These are phyloP conservation scores for Panthera leo DNA, from an alignment of 2,113 vertebrate species.

Conservation along the genomic window DNA sequence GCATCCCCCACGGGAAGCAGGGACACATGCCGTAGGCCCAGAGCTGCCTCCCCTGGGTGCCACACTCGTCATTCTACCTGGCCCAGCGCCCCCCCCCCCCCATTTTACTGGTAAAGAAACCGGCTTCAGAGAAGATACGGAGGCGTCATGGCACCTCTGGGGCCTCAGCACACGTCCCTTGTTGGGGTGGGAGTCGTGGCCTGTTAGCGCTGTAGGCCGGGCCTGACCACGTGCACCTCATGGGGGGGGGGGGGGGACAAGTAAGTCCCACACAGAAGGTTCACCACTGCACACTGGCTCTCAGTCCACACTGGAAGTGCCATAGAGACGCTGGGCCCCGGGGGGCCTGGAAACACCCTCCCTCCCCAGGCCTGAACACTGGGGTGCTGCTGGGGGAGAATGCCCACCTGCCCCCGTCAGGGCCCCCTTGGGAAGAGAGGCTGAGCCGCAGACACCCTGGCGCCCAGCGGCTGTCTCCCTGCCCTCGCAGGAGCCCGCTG, in stretches of 20 bases:
- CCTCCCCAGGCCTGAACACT: neutral
- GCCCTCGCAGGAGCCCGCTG: neutral
- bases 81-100: neutral
- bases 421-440: neutral
- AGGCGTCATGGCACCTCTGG: neutral
- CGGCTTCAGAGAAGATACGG: neutral
- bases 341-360: neutral
- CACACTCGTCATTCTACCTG: neutral
- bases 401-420: rapidly evolving
- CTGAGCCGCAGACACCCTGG: neutral
- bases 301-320: neutral
- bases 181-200: neutral
- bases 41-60: neutral
- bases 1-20: neutral
- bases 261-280: neutral
- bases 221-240: neutral
- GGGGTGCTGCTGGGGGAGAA: neutral
- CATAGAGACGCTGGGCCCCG: neutral
- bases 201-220: neutral
- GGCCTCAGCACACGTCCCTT: neutral
- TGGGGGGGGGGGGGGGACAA: rapidly evolving
- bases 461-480: neutral
- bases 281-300: neutral
- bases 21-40: neutral
- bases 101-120: neutral